These are phyloP conservation scores for Cololabis saira DNA, from an alignment of 2,113 vertebrate genomes.

Conservation along the genomic window DNA sequence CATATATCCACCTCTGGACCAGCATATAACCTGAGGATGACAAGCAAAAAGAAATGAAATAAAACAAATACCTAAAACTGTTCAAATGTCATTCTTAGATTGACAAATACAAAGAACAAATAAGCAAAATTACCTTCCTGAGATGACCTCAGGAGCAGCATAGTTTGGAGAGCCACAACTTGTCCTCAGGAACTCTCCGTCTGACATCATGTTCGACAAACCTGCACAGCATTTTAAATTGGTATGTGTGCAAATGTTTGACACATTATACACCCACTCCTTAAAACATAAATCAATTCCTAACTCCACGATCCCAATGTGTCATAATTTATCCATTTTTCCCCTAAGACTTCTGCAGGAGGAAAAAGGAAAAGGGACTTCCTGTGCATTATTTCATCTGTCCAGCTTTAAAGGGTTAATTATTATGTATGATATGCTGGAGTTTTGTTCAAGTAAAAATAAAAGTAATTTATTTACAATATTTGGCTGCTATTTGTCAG, in stretches of 20 bases:
- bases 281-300: not conserved
- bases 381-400: no score
- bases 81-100: not conserved
- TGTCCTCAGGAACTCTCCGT: constrained; percentile 97
- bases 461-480: no score
- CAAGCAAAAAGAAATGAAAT: not conserved
- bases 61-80: not conserved
- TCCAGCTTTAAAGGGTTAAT: no score
- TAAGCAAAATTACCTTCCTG: constrained; percentile 87
- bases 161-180: constrained; percentile 99
- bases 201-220: constrained; percentile 99
- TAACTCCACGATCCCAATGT: no score
- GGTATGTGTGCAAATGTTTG: not conserved
- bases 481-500: no score
- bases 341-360: not conserved
- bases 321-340: no score
- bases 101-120: not conserved
- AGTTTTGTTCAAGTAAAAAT: no score
- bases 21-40: constrained; percentile 88
- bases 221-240: constrained; percentile 75
- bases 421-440: no score
- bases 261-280: not conserved
- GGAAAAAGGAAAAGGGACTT: not conserved
- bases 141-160: constrained; percentile 98
- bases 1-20: constrained; percentile 99